phyloP scores from a whole-genome alignment of 2,888 invertebrate species.

The Drosophila rubida region DNA sequence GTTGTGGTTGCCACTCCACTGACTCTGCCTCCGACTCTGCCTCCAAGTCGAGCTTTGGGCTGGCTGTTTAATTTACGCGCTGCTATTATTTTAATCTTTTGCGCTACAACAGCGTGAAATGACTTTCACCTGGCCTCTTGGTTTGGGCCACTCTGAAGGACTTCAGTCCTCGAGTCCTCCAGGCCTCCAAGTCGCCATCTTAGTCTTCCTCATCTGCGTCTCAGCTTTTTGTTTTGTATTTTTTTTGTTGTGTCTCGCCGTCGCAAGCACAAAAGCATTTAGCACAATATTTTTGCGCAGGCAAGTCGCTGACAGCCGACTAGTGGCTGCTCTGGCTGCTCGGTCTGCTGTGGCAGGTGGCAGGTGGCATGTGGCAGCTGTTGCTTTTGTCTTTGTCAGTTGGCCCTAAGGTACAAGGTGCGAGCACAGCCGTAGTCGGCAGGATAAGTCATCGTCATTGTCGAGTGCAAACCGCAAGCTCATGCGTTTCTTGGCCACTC shows the following conservation, averaged over 20 bases:
- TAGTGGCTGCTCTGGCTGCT: conserved; percentile 48
- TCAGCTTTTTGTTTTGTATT: not conserved
- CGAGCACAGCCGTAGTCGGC: not conserved
- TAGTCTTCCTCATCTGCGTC: conserved; percentile 14
- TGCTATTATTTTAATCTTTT: conserved; percentile 82
- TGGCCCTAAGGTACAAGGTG: conserved; percentile 6
- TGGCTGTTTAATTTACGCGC: conserved; percentile 80
- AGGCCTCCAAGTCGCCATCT: not conserved
- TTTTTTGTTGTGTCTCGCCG: conserved; percentile 23
- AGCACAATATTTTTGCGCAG: conserved; percentile 57
- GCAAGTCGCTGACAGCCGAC: conserved; percentile 53
- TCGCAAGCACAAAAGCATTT: conserved; percentile 67
- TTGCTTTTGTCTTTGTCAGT: conserved; percentile 17
- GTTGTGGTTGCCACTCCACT: not conserved
- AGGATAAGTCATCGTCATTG: conserved; percentile 7
- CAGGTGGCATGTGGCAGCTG: conserved; percentile 2
- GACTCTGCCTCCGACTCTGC: not conserved
- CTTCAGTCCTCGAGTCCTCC: not conserved
- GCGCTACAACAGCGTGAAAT: conserved; percentile 81
- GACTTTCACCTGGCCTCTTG: conserved; percentile 79
- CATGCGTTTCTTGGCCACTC: conserved; percentile 1
- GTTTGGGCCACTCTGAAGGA: not conserved
- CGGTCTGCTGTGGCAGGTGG: conserved; percentile 46
- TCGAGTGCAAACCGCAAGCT: not conserved
- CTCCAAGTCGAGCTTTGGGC: not conserved